Conservation (phyloP, 2,797 vertebrate species). For the Bucorvus abyssinicus region DNA sequence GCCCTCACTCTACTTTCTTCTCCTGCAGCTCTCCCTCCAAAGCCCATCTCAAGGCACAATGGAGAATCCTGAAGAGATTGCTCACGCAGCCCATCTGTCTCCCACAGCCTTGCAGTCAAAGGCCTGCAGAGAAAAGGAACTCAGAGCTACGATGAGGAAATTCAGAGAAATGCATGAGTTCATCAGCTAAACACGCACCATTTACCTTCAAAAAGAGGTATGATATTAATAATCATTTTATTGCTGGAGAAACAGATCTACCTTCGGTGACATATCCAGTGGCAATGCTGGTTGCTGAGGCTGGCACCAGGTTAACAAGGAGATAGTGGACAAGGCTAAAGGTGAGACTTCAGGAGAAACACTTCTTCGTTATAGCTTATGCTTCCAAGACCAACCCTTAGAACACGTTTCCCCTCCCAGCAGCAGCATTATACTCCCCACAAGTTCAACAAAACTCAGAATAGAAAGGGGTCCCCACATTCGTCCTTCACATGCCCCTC, state of each 20-base stretch:
- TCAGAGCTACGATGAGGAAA: background rate
- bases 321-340: background rate
- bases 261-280: background rate
- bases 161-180: background rate
- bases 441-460: background rate
- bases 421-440: background rate
- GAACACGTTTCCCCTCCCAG: background rate
- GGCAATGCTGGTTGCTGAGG: background rate
- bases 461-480: background rate
- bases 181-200: fast-evolving
- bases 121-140: background rate
- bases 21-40: background rate
- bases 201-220: background rate
- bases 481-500: background rate
- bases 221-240: background rate
- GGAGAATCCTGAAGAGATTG: background rate
- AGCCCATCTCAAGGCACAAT: background rate
- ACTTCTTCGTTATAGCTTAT: background rate
- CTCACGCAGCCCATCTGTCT: background rate
- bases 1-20: background rate
- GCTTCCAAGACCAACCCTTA: background rate
- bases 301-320: background rate
- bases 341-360: background rate
- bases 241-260: background rate
- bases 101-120: background rate